Evolutionary conservation across 2,113 vertebrate species (phyloP), one percentile per base, ranked within the genome.

Genomic region (Climacteris rufus): DNA sequence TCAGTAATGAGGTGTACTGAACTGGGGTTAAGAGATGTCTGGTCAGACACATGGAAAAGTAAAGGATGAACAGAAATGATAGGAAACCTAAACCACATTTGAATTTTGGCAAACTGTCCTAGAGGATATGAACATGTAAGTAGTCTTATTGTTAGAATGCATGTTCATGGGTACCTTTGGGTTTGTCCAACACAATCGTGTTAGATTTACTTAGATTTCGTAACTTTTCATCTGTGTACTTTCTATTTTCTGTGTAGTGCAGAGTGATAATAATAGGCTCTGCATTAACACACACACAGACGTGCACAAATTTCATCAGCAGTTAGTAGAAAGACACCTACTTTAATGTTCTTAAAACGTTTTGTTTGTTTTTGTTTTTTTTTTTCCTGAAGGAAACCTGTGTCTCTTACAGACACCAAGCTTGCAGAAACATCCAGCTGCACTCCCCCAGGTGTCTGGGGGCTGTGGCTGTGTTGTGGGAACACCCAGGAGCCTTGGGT

Each of bases 401-500:
- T 64, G 10, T 40, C n/a, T 75, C 4, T 49, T 69, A 20, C 2
- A 65, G 45, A 57, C 52, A 47, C 12, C 0, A 0, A 33, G 25
- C 33, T 83, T 76, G 27, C 64, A 87, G 68, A 44, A 87, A 6
- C 21, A 22, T 4, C 23, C 27, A 60, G 4, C 27, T 56, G 33
- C 35, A 10, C 13, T 1, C 12, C 18, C 65, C 7, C 18, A 14
- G 39, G 21, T 75, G 52, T 49, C 44, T 75, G 1, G 7, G 33
- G 69, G 45, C 6, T 78, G 42, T 50, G 49, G 8, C 37, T 28
- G 0, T 28, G 57, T 8, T 76, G 30, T 15, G n/a, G 39, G 66
- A 1, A 2, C 54, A 7, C 21, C 1, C 6, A 35, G 47, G 11
- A 68, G 39, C 0, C 0, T 0, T 13, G 53, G 35, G 63, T 2